Evolutionary conservation across 2,113 vertebrate genomes (phyloP), one percentile per base, ranked within the genome.

Genomic region (Clupea harengus): DNA sequence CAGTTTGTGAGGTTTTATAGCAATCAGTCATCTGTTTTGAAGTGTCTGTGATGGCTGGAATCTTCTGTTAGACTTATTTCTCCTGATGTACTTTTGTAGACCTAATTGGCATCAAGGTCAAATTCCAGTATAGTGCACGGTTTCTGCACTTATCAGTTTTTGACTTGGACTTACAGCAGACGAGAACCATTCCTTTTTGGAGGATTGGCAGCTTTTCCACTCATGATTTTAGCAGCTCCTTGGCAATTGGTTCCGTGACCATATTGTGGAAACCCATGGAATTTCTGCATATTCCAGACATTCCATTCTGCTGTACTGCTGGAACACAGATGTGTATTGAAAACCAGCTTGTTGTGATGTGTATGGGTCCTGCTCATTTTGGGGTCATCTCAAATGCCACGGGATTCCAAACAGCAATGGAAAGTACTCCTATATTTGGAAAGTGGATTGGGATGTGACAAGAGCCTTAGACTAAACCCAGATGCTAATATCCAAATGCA

Each of bases 201-300:
- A 90, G 89, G 84, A 39, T 47, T 50, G 46, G 49, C 44, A 46
- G 9, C 75, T 67, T 85, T 86, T 81, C 84, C 81, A 25, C 83
- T 81, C 45, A 85, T 18, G 50, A 67, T 80, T 28, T 9, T 54
- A 85, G 52, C 10, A 46, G 47, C 44, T 54, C 47, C 83, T 64
- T 49, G 81, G 46, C 84, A 81, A 28, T 80, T 57, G 49, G 57
- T 10, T 78, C 82, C n/a, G 6, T 54, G 75, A n/a, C 78, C 17
- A 28, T 57, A 78, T 67, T 83, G 82, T 80, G 82, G 82, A 87
- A 88, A 85, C 60, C 82, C 72, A 72, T 84, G 80, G 50, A 82
- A 85, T 86, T 47, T 52, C 60, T 22, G 45, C 82, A 52, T 84
- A 78, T 81, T 85, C 47, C 82, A 83, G 72, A 78, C 80, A 57